phyloP scores from a whole-genome alignment of 2,888 invertebrate species.

The Ornithoptera alexandrae region DNA sequence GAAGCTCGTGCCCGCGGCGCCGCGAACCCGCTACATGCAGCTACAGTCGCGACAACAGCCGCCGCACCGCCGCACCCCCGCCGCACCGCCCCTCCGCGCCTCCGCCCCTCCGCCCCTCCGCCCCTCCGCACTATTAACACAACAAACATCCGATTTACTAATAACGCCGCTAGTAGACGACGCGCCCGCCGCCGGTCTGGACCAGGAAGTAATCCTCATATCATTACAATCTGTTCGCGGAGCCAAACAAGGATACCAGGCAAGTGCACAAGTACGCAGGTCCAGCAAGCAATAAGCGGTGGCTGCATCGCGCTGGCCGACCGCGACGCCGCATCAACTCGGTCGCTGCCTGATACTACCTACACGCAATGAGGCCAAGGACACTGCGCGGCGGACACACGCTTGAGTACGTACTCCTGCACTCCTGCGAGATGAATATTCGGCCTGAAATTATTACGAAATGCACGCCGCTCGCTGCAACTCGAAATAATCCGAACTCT shows the following conservation, averaged over 20 bases:
- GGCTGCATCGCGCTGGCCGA: not conserved
- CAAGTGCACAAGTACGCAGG: not conserved
- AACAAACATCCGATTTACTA: slow-evolving; percentile 43
- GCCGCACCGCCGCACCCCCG: too few species aligned
- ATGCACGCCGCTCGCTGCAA: too few species aligned
- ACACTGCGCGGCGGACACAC: not conserved
- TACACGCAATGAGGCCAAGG: too few species aligned
- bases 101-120: slow-evolving; percentile 30
- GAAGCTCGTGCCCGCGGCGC: not conserved
- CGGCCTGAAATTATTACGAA: too few species aligned
- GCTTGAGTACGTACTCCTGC: not conserved
- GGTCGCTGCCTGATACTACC: not conserved
- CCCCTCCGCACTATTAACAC: slow-evolving; percentile 46
- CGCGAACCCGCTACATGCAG: too few species aligned
- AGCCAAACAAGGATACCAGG: not conserved
- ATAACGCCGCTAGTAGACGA: slow-evolving; percentile 18
- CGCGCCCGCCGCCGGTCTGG: not conserved
- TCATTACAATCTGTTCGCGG: not conserved
- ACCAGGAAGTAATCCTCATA: not conserved
- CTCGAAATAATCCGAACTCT: too few species aligned
- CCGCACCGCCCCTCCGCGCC: too few species aligned
- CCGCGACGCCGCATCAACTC: slow-evolving; percentile 7
- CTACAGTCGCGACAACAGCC: too few species aligned
- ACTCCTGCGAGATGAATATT: too few species aligned
- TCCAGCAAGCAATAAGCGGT: not conserved